Conservation (phyloP, 1,140 invertebrate genomes). For the Pachypeltis micranthus region DNA sequence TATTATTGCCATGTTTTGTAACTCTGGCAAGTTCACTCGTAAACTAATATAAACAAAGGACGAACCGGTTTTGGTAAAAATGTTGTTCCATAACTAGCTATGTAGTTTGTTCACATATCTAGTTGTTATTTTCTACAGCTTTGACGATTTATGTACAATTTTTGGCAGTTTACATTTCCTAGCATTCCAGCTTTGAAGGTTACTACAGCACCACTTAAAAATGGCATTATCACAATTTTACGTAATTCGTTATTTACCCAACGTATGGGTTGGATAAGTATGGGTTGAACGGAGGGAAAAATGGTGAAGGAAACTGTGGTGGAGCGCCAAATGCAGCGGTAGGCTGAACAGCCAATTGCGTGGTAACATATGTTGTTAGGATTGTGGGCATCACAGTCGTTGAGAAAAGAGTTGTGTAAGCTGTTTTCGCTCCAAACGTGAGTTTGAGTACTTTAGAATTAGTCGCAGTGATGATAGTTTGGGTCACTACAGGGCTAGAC, state of each 20-base stretch:
- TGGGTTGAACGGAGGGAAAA: slow-evolving; percentile 51
- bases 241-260: slow-evolving; percentile 41
- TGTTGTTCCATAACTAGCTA: no score
- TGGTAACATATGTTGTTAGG: slow-evolving; percentile 66
- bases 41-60: no score
- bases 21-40: no score
- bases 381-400: slow-evolving; percentile 73
- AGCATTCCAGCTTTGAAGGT: no score
- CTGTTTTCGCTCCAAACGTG: slow-evolving; percentile 77
- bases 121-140: no score
- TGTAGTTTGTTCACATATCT: no score
- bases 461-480: slow-evolving; percentile 65
- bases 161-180: no score
- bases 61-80: no score
- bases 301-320: slow-evolving; percentile 45
- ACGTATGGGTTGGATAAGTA: slow-evolving; percentile 66
- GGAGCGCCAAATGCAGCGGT: slow-evolving; percentile 36
- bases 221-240: no score
- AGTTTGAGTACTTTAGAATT: slow-evolving; percentile 71
- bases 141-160: no score
- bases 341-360: slow-evolving; percentile 59
- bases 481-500: slow-evolving; percentile 66
- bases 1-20: no score
- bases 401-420: slow-evolving; percentile 72
- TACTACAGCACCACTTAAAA: no score